Base-by-base conservation (phyloP, 2,113 vertebrate genomes). In the Miniopterus natalensis region DNA sequence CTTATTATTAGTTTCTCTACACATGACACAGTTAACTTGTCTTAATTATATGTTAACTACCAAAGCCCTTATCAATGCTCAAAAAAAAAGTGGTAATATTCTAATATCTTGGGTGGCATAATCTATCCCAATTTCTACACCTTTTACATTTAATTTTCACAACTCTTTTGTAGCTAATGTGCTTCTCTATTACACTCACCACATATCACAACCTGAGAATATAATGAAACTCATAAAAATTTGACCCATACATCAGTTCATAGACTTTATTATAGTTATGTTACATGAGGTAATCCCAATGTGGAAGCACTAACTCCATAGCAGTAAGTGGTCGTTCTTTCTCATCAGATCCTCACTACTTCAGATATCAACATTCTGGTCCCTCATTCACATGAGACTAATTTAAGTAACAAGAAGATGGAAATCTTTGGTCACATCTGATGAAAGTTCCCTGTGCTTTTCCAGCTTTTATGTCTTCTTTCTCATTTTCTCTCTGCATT, bases 91-190 rank as follows among this genome's bases (percentile, higher is more conserved):
- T 90, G 8, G 17, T 85, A 75, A 49, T 53, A 66, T 87, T 4
- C 71, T 89, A 55, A 77, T 92, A 78, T 89, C 57, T 49, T 90
- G 18, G 10, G 10, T 42, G 51, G 21, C 12, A 75, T 77, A 11
- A 55, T 68, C 20, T 68, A 65, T 85, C 4, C 29, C n/a, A 96
- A 18, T 51, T 85, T 81, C 13, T 83, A 79, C 6, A 17, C 5
- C 29, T 84, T 84, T 53, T 74, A 65, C 27, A 85, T 78, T 90
- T 90, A 42, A 84, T 55, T 89, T 94, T 85, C 47, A 21, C 70
- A 40, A 42, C 20, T 90, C 12, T 78, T 87, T 87, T 74, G n/a
- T 42, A 79, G 20, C 14, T 68, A 88, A 83, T 53, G 2, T 75
- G 27, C 0, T 78, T 77, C 36, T 80, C 21, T 1, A 61, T 68